Base-by-base conservation (phyloP, 2,113 vertebrate genomes). In the Campylomormyrus tamandua region DNA sequence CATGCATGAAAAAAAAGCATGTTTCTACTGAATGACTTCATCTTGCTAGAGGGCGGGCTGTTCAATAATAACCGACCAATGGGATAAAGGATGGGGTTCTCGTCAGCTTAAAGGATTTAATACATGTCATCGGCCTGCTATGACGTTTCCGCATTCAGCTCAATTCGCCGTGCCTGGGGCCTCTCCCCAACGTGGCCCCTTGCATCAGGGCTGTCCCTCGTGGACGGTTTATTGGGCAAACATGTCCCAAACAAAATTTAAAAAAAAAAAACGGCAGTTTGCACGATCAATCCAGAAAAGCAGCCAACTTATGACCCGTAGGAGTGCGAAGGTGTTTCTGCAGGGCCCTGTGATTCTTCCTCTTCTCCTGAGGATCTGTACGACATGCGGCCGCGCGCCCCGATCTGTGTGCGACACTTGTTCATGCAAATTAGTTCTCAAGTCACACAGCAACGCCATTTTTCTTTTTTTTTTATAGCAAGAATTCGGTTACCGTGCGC, bases 401-500 rank as follows among this genome's bases (percentile, higher is more conserved):
- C 74, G 7, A 80, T 80, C 74, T 80, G 45, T 48, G 83, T 13
- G 45, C 45, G 3, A 84, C 42, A 48, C 45, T 48, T 84, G 45
- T 84, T 84, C 45, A 84, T 84, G 83, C 45, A 84, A 84, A 84
- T 84, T 48, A 84, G 42, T 48, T 84, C 83, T 84, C 83, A 84
- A 84, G 83, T 84, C 83, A 84, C 83, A n/a, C 83, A 48, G 45
- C 39, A 46, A 84, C 45, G 42, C n/a, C 27, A 27, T 31, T 31
- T 70, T 66, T 2, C 58, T 48, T 84, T 39, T 84, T 83, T 83
- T 10, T 83, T n/a, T 10, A 84, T 45, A 48, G 42, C 83, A n/a
- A 21, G 83, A 84, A 84, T 46, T 84, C 19, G 0, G 35, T 45
- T 46, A 48, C 83, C 83, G 83, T 48, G n/a, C 19, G 11, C 83